Conservation (phyloP, 92 coral and sea anemone genomes). For the Diadumene lineata region DNA sequence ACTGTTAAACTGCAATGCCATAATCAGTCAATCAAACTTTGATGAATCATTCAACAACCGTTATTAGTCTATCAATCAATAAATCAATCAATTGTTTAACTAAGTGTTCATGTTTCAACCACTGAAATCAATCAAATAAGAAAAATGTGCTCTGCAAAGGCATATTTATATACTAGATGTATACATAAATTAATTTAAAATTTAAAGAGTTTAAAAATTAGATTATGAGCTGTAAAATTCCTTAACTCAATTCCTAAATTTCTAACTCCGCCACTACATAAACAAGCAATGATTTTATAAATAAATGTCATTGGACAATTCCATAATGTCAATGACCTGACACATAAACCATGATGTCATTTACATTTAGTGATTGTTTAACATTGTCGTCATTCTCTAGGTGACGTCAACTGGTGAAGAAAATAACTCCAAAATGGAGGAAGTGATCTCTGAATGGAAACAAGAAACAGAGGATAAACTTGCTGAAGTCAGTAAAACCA, state of each 20-base stretch:
- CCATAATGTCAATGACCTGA: too few relatives aligned
- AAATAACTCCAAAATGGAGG: constrained; percentile 34
- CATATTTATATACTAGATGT: too few relatives aligned
- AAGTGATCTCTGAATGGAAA: constrained; percentile 58
- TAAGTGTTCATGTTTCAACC: not conserved
- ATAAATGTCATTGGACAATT: too few relatives aligned
- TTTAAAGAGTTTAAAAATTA: too few relatives aligned
- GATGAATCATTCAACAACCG: not conserved
- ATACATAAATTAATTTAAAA: too few relatives aligned
- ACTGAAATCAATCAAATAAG: not conserved
- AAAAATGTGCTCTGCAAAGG: too few relatives aligned
- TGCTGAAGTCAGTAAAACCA: constrained; percentile 51
- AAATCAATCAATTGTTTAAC: not conserved
- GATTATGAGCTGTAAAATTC: too few relatives aligned
- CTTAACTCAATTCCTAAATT: too few relatives aligned
- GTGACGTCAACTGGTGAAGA: constrained; percentile 54
- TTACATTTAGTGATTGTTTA: too few relatives aligned
- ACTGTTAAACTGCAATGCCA: not conserved
- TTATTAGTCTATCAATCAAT: constrained; percentile 4
- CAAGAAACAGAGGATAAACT: constrained; percentile 62
- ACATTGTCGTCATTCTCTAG: constrained; percentile 4
- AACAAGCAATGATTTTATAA: too few relatives aligned
- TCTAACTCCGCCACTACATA: too few relatives aligned
- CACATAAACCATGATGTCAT: too few relatives aligned
- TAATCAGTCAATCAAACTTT: constrained; percentile 1